Conservation (phyloP, 2,888 invertebrate genomes). For the Gonocerus acuteangulatus region DNA sequence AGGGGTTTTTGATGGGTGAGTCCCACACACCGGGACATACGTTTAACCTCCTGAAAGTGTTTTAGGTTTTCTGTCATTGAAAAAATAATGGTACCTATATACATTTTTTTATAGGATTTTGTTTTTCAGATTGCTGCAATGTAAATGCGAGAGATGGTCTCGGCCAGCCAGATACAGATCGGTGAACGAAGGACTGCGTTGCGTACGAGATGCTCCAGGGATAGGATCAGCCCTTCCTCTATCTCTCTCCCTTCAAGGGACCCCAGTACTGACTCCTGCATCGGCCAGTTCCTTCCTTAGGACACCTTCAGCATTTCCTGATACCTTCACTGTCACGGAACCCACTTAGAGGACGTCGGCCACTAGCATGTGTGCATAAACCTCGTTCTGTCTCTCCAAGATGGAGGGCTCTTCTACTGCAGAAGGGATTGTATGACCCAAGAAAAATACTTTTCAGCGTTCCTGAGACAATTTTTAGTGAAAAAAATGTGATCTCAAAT, state of each 20-base stretch:
- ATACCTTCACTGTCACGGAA: slow-evolving; percentile 26
- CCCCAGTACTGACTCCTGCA: slow-evolving; percentile 42
- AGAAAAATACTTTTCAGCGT: background rate
- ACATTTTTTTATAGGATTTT: too few relatives aligned
- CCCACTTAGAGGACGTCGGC: background rate
- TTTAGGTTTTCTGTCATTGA: too few relatives aligned
- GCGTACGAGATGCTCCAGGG: slow-evolving; percentile 54
- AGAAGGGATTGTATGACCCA: background rate
- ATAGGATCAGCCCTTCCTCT: slow-evolving; percentile 63
- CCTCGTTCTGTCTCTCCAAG: too few relatives aligned
- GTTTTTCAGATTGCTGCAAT: slow-evolving; percentile 51
- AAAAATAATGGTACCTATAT: too few relatives aligned
- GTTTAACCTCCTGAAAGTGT: too few relatives aligned
- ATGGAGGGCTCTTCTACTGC: background rate
- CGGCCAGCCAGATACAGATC: slow-evolving; percentile 40
- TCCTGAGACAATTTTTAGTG: too few relatives aligned
- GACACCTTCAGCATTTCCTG: slow-evolving; percentile 32
- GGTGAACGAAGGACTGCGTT: slow-evolving; percentile 52
- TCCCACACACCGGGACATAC: too few relatives aligned
- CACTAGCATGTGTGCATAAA: too few relatives aligned
- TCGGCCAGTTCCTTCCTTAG: slow-evolving; percentile 31
- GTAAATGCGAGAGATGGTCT: slow-evolving; percentile 58
- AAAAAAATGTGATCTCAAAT: too few relatives aligned
- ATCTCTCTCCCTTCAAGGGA: slow-evolving; percentile 66
- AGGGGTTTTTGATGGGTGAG: too few relatives aligned